phyloP scores from a whole-genome alignment of 2,888 invertebrate species.

The Imbricaverruca yamaguchii region DNA sequence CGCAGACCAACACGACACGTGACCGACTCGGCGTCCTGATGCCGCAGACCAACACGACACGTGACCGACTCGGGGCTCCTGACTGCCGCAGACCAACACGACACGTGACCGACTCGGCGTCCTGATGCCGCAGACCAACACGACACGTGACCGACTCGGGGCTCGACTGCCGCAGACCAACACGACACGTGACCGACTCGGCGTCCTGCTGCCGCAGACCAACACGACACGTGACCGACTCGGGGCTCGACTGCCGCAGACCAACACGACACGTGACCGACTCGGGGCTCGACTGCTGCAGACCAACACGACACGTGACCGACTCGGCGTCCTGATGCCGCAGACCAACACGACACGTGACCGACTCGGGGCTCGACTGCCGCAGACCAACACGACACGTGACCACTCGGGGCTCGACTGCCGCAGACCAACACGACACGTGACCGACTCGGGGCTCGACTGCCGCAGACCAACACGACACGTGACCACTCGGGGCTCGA shows the following conservation, averaged over 20 bases:
- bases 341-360: not conserved
- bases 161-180: not conserved
- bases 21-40: too few relatives aligned
- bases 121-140: not conserved
- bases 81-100: not conserved
- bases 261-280: not conserved
- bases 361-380: too few relatives aligned
- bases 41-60: not conserved
- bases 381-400: not conserved
- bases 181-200: too few relatives aligned
- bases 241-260: not conserved
- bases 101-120: too few relatives aligned
- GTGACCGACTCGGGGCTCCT: too few relatives aligned
- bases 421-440: not conserved
- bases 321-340: too few relatives aligned
- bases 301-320: not conserved
- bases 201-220: not conserved
- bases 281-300: too few relatives aligned
- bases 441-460: too few relatives aligned
- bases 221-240: not conserved
- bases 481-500: too few relatives aligned
- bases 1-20: not conserved
- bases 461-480: not conserved
- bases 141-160: too few relatives aligned
- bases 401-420: too few relatives aligned